Evolutionary conservation across 2,797 vertebrate species (phyloP), one percentile per base, ranked within the genome.

Genomic region (Myioborus miniatus): DNA sequence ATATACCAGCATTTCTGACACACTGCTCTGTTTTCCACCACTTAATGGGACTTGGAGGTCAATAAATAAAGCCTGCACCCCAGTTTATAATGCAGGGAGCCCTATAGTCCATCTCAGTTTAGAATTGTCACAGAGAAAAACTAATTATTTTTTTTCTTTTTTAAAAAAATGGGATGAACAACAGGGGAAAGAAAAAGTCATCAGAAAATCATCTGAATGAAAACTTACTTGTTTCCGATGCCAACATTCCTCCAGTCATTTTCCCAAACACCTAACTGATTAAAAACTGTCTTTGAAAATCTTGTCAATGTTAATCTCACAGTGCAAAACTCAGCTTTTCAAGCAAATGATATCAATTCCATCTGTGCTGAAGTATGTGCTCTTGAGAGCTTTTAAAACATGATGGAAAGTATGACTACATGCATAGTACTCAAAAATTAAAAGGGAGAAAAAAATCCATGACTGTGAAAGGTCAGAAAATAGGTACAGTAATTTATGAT

Each of bases 341-440:
- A 76, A 90, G 36, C 23, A 83, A 92, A 92, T 95, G 46, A 71
- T 22, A 72, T 22, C 37, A 89, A 16, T 90, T 95, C 63, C 72
- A 39, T 59, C 86, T 83, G 39, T 49, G 34, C 44, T 49, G 62
- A 93, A 83, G 50, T 18, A 30, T 29, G 41, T 63, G 36, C 12
- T 80, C 67, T 70, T 78, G 43, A 47, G 52, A 79, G 43, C 9
- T 56, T 78, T 44, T 80, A 70, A 92, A 94, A 88, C 12, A 5
- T 39, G 17, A 47, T 44, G 6, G 32, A 47, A 70, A 74, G 1
- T 8, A 30, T 7, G 12, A 75, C 26, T 56, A 21, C 8, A 44
- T 12, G 44, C 2, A 13, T 17, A 55, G 11, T 17, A 37, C 34
- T 71, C 16, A 64, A 81, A 87, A 89, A 74, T 29, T 18, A 59